Base-by-base conservation (phyloP, 1,140 invertebrate genomes). In the Listronotus oregonensis region DNA sequence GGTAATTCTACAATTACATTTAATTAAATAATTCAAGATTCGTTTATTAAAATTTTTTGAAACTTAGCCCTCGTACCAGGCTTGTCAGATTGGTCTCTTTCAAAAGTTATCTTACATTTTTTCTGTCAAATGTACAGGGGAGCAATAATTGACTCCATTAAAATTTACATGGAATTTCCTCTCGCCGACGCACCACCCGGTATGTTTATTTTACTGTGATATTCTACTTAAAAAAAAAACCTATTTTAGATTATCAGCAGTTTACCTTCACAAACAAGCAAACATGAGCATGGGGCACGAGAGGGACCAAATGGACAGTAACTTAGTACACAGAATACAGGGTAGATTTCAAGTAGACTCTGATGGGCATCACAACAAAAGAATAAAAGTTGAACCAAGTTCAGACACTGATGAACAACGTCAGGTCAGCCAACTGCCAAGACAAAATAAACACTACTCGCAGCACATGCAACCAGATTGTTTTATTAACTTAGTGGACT, bases 331-430 rank as follows among this genome's bases (percentile, higher is more conserved):
- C 14, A 71, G 66, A 51, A 65, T 50, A 31, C 72, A 67, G 60
- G 67, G 66, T 39, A 67, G 71, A 66, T 70, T 69, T 32, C 32
- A 21, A 7, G 42, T 27, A 31, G 60, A 64, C 12, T 65, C 67
- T 31, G 56, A 68, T 12, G 76, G 82, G 3, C 81, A 79, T 12
- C 71, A 78, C 21, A 69, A 77, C 10, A 78, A 78, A 69, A 78
- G 78, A 31, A 71, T 76, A 6, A 78, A 79, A 49, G 72, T 81
- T 14, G 82, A 83, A 7, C 70, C 77, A 6, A 79, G 75, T 14
- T 77, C 78, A 3, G 80, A 81, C 21, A 80, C 80, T 6, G 80
- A 81, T 56, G 82, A 84, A 42, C 72, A 73, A 49, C 80, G 81
- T 57, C 81, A 83, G 81, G 82, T 84, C 78, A 77, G 73, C 71